Evolutionary conservation across 1,140 invertebrate genomes (phyloP), one percentile per base, ranked within the genome.

Genomic region (Drosophila hydei): DNA sequence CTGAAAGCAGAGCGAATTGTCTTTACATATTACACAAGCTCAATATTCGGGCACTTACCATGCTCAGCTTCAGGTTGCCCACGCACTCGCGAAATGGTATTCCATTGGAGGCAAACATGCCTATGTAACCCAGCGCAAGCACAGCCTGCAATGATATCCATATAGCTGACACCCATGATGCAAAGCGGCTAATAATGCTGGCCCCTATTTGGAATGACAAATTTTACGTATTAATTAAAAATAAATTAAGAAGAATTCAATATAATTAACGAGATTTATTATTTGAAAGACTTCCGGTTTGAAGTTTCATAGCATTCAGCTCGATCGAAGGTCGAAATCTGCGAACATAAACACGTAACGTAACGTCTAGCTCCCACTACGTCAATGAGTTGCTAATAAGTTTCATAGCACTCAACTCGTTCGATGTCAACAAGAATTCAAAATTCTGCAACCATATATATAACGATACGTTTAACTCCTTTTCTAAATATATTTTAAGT

Each of bases 101-200:
- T 19, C 78, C 74, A 40, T 83, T 89, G 50, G 85, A 87, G 59
- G 79, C 72, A 23, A 91, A 87, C 79, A 90, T 90, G 33, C 90
- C 91, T 38, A 92, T 84, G 52, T 91, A 91, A 51, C 80, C 89
- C 62, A 91, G 45, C 11, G 91, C 83, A 40, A 92, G 54, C 19
- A 91, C 89, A 11, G 90, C 90, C 73, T 92, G 91, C 52, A 92
- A 48, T 27, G 91, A 91, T 51, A 91, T 72, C 91, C 91, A 92
- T 42, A 92, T 81, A 47, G 90, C 81, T 30, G 88, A 85, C 9
- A 92, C 61, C 90, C 91, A 92, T 27, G 91, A 91, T 7, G 89
- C 91, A 58, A 91, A 88, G 58, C 91, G 87, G 36, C 91, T 90
- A 25, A 92, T 79, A n/a, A 92, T 90, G 56, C 81, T 75, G 55